phyloP scores from a whole-genome alignment of 2,888 invertebrate genomes.

The Matsumyia berberina region DNA sequence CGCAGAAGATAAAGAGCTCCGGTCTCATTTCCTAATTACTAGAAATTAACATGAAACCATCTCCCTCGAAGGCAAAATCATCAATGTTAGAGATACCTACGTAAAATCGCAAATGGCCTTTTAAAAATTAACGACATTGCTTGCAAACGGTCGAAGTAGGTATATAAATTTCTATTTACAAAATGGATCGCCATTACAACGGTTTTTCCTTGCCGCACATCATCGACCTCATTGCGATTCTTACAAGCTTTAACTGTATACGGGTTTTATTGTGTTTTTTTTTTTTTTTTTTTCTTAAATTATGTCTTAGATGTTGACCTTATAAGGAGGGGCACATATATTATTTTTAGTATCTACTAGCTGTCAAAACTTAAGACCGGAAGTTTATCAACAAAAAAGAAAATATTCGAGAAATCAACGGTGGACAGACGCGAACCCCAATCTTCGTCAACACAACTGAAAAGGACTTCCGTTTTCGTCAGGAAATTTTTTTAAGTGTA shows the following conservation, averaged over 20 bases:
- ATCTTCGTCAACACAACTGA: constrained; percentile 5
- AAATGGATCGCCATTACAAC: background rate
- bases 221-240: constrained; percentile 2
- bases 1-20: constrained; percentile 28
- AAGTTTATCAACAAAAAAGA: background rate
- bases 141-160: constrained; percentile 28
- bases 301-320: background rate
- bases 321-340: constrained; percentile 15
- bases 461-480: constrained; percentile 58
- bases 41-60: constrained; percentile 52
- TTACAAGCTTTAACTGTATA: background rate
- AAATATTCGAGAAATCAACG: constrained; percentile 7
- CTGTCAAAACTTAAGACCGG: constrained; percentile 2
- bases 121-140: constrained; percentile 46
- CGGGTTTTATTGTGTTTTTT: background rate
- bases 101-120: constrained; percentile 27
- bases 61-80: constrained; percentile 13
- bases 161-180: constrained; percentile 4
- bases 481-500: constrained; percentile 48
- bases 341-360: constrained; percentile 26
- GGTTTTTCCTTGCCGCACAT: background rate
- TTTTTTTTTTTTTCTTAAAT: background rate
- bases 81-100: constrained; percentile 12
- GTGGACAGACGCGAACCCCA: background rate
- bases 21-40: constrained; percentile 37